Percentiles rank a stretch among this genome's conserved stretches.
phyloP scores from a whole-genome alignment of 2,113 vertebrate genomes.

The Chinchilla lanigera region DNA sequence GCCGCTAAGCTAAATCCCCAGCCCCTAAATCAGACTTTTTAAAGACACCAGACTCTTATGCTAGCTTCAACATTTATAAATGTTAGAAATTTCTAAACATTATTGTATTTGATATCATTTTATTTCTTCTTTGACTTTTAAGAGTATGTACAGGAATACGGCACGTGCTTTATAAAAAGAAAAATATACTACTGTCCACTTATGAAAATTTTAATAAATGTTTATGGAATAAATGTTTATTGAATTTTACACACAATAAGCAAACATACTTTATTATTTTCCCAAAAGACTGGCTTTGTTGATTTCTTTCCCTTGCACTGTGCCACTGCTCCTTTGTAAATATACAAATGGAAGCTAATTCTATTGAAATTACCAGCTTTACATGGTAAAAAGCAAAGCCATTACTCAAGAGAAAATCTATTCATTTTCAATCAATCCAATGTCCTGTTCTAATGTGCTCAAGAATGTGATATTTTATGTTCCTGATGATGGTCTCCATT shows the following conservation, averaged over 20 bases:
- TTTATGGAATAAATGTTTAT: neutral
- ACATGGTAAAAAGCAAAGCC: neutral
- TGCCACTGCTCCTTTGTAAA: neutral
- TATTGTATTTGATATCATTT: neutral
- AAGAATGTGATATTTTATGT: neutral
- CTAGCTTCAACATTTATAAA: neutral
- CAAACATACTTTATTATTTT: conserved; percentile 3
- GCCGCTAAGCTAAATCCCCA: no score
- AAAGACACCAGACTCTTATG: neutral
- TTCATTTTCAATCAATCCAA: neutral
- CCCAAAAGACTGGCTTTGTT: neutral
- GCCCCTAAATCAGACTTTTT: conserved; percentile 13
- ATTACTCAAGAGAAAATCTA: neutral
- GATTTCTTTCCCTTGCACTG: neutral
- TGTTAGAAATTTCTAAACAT: conserved; percentile 45
- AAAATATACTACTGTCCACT: neutral
- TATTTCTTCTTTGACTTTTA: conserved; percentile 37
- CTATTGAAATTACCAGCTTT: neutral
- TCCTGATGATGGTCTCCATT: neutral
- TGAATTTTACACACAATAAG: conserved; percentile 11
- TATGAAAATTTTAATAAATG: neutral
- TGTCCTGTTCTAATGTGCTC: neutral
- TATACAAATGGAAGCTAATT: neutral
- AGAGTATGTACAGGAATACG: conserved; percentile 12
- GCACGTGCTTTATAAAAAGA: neutral